A percentile compares a stretch with the other conserved stretches of the same genome.
Evolutionary conservation across 2,888 invertebrate genomes (phyloP).

Genomic region (Lithodes maja): DNA sequence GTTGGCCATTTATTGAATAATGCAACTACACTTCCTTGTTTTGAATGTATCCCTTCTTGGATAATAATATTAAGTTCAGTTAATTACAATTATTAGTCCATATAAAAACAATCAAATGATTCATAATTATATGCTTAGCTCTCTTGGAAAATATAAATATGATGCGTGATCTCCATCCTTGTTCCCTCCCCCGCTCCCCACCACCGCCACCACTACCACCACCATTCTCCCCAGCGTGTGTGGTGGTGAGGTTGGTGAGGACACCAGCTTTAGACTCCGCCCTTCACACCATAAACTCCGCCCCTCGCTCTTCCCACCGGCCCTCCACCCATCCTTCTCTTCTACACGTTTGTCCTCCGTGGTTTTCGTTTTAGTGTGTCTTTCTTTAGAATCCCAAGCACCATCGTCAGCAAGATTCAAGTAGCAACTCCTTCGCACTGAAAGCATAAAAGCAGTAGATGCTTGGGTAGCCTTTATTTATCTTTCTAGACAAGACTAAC

Average conservation of each 20-base stretch:
- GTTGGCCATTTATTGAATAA: no score
- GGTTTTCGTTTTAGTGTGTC: constrained; percentile 16
- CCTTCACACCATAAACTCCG: background rate
- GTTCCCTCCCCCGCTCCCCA: background rate
- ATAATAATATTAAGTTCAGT: no score
- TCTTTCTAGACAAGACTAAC: constrained; percentile 52
- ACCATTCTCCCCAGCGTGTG: background rate
- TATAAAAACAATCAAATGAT: no score
- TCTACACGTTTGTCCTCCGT: constrained; percentile 14
- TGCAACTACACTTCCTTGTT: no score
- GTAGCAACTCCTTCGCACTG: constrained; percentile 31
- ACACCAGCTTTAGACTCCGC: background rate
- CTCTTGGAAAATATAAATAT: no score
- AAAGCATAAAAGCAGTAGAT: constrained; percentile 54
- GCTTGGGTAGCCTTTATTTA: constrained; percentile 53
- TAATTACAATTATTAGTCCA: no score
- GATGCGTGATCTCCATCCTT: background rate
- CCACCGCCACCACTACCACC: constrained; percentile 16
- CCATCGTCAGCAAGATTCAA: constrained; percentile 27
- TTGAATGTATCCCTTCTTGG: no score
- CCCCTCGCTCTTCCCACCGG: constrained; percentile 26
- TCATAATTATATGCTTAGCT: no score
- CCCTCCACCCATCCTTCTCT: constrained; percentile 17
- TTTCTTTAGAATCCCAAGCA: background rate
- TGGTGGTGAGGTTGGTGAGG: no score